Evolutionary conservation across 2,797 vertebrate genomes (phyloP).

Genomic region (Mormyrops attenuatus): DNA sequence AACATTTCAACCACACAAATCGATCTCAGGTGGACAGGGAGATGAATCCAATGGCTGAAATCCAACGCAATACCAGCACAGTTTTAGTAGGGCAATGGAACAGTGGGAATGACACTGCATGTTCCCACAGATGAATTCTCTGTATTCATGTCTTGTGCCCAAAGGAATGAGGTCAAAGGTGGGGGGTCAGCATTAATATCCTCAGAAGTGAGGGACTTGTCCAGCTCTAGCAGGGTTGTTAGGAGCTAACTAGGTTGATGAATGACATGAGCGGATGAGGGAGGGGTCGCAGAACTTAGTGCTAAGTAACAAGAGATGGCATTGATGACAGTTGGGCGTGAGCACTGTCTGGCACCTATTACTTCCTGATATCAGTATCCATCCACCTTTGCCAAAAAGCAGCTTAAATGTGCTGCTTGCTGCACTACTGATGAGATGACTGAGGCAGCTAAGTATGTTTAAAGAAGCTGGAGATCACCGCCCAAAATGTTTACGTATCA

Average conservation of each 20-base stretch:
- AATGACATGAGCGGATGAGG: neutral
- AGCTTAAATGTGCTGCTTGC: neutral
- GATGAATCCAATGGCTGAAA: neutral
- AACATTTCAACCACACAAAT: neutral
- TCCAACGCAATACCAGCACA: neutral
- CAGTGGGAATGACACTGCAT: neutral
- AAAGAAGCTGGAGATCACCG: neutral
- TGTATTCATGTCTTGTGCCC: neutral
- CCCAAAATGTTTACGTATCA: neutral
- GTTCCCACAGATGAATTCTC: neutral
- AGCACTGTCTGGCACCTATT: neutral
- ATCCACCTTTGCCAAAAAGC: neutral
- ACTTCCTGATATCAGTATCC: conserved; percentile 15
- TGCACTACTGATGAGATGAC: neutral
- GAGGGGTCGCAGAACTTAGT: neutral
- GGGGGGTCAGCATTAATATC: neutral
- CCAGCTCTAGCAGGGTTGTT: neutral
- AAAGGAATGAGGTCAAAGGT: neutral
- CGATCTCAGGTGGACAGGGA: neutral
- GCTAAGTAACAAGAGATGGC: neutral
- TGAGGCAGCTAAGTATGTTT: neutral
- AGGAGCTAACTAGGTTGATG: neutral
- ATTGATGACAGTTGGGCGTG: neutral
- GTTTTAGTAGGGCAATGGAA: neutral
- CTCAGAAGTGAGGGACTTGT: neutral